Conservation (phyloP, 2,797 vertebrate species). For the Gambusia yucatana region DNA sequence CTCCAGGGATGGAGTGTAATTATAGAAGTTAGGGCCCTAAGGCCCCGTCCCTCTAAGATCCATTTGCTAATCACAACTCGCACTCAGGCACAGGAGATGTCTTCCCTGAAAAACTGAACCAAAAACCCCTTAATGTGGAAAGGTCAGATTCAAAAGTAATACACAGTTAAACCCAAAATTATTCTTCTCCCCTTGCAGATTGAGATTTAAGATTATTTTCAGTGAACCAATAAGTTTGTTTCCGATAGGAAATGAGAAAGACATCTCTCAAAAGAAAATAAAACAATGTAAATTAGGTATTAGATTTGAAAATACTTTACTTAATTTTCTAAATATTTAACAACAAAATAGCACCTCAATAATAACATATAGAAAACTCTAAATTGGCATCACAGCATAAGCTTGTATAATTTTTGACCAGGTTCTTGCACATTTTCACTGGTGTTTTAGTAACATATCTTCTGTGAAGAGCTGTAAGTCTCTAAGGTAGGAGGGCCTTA, state of each 20-base stretch:
- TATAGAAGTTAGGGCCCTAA: conserved; percentile 79
- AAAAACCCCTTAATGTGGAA: conserved; percentile 80
- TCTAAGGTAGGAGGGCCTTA: not conserved
- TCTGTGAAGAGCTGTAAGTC: not conserved
- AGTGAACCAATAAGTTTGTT: not conserved
- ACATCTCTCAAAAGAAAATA: not conserved
- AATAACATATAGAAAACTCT: too few relatives aligned
- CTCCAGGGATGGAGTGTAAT: conserved; percentile 83
- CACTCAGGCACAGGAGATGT: conserved; percentile 68
- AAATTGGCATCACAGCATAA: too few relatives aligned
- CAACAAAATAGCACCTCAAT: not conserved
- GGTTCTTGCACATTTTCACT: too few relatives aligned
- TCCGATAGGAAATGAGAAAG: not conserved
- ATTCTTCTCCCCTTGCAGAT: not conserved
- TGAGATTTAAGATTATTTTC: not conserved
- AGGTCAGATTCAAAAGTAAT: conserved; percentile 78
- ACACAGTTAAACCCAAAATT: not conserved
- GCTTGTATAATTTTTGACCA: too few relatives aligned
- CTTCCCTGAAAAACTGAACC: conserved; percentile 82
- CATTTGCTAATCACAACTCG: conserved; percentile 84
- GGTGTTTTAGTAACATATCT: not conserved
- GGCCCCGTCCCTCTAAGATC: conserved; percentile 76
- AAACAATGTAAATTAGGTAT: not conserved
- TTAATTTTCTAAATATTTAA: not conserved
- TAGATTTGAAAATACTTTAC: not conserved